Base-by-base conservation (phyloP, 2,797 vertebrate genomes). In the Halcyon chelicuti region DNA sequence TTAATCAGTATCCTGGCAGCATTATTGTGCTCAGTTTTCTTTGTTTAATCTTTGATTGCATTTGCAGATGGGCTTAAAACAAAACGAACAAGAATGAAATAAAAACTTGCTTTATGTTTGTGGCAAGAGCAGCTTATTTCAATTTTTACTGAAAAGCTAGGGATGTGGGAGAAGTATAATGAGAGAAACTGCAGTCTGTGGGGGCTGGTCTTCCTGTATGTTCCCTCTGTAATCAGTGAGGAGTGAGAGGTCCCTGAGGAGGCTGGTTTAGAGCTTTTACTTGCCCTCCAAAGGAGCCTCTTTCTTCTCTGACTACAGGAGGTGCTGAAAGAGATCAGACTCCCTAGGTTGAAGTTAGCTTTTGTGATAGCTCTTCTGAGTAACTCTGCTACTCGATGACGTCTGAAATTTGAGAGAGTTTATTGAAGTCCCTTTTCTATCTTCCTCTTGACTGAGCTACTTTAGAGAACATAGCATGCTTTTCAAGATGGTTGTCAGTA, bases 401-500 rank as follows among this genome's bases (percentile, higher is more conserved):
- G 47, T 87, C 91, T 52, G 94, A 12, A n/a, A 83, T 90, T 49
- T 67, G 85, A 89, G 67, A 82, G 57, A 67, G 16, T 52, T 84
- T 57, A 73, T 55, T 78, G 54, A 88, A 95, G 66, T 88, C 86
- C 91, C 52, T 93, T 94, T 94, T 89, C 90, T 91, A 70, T 92
- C 52, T 88, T 79, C 88, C 62, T 91, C 92, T 78, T 91, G 71
- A 95, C 75, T 74, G 49, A 77, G 76, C 35, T 44, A 91, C 79
- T 96, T 90, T 74, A 88, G 95, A 95, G 83, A 93, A 58, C 81
- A 58, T 44, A 71, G 33, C 14, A 14, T 58, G 51, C 8, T 49
- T 37, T 46, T 94, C 87, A 93, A 86, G 77, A 77, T 93, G 55
- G 78, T 90, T 95, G 88, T 97, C 86, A 77, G 94, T 74, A 91